Conservation (phyloP, 2,797 vertebrate species). For the Periophthalmus magnuspinnatus region DNA sequence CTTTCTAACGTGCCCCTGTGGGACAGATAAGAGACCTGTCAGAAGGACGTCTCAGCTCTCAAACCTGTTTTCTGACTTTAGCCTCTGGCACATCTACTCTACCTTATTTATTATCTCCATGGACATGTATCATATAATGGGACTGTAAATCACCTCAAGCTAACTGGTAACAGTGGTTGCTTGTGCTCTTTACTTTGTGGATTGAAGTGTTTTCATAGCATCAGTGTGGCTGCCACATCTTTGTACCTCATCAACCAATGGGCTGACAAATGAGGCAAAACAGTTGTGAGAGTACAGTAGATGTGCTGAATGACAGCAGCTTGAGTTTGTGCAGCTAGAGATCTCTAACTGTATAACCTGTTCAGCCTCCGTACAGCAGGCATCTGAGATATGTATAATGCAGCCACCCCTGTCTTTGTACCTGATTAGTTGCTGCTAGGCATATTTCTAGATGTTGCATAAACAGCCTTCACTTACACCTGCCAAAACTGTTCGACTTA, state of each 20-base stretch:
- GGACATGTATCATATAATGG: background rate
- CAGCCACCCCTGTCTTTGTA: background rate
- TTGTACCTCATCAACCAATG: slow-evolving; percentile 18
- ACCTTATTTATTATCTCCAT: background rate
- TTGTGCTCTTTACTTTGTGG: background rate
- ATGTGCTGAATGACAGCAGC: slow-evolving; percentile 54
- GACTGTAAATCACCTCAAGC: no score
- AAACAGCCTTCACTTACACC: slow-evolving; percentile 8
- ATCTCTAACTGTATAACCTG: slow-evolving; percentile 44
- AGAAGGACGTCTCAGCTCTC: slow-evolving; percentile 59
- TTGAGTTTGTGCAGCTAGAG: slow-evolving; percentile 35
- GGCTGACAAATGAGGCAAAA: slow-evolving; percentile 26
- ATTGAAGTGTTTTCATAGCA: slow-evolving; percentile 3
- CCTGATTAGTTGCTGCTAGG: slow-evolving; percentile 28
- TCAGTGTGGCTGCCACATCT: slow-evolving; percentile 13
- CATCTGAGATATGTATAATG: slow-evolving; percentile 44
- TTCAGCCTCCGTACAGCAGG: slow-evolving; percentile 35
- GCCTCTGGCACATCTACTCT: slow-evolving; percentile 1
- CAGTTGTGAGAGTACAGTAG: slow-evolving; percentile 43
- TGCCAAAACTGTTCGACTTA: background rate
- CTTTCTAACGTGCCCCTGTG: slow-evolving; percentile 63
- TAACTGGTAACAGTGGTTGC: background rate
- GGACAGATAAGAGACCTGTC: slow-evolving; percentile 67
- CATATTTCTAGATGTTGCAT: slow-evolving; percentile 23
- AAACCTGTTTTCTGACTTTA: slow-evolving; percentile 27